Percentiles rank a stretch among this genome's conserved stretches.
Conservation (phyloP, 2,888 invertebrate species). For the Dyspetes luteomarginatus region DNA sequence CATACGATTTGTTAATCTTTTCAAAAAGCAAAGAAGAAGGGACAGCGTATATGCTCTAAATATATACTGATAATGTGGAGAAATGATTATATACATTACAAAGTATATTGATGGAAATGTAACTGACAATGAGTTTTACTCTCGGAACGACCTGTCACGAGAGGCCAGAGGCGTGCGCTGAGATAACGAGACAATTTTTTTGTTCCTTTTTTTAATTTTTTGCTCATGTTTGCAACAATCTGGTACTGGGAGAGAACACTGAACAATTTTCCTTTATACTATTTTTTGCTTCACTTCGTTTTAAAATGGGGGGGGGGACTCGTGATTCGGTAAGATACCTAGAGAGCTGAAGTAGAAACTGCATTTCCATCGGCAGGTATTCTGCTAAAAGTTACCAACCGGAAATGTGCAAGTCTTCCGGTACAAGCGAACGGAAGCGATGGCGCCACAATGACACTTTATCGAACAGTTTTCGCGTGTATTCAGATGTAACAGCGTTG, state of each 20-base stretch:
- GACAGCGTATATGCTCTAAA: not conserved
- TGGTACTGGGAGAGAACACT: not conserved
- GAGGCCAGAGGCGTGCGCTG: conserved; percentile 19
- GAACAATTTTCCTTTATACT: not conserved
- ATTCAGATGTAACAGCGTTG: not conserved
- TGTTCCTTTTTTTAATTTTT: not conserved
- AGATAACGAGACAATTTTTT: not conserved
- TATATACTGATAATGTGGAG: too few species aligned
- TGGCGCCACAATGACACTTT: not conserved
- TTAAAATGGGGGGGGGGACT: too few species aligned
- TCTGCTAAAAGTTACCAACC: not conserved
- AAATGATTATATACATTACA: not conserved
- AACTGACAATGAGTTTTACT: not conserved
- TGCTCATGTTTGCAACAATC: not conserved
- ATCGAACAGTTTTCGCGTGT: not conserved
- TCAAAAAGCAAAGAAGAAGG: not conserved
- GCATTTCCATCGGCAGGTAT: not conserved
- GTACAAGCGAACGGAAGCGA: not conserved
- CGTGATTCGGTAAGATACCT: not conserved
- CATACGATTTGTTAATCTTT: not conserved
- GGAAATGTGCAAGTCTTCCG: not conserved
- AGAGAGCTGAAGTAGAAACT: not conserved
- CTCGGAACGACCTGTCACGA: too few species aligned
- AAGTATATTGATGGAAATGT: not conserved
- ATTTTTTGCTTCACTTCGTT: not conserved